Conservation (phyloP, 2,113 vertebrate species). For the Trinectes maculatus region DNA sequence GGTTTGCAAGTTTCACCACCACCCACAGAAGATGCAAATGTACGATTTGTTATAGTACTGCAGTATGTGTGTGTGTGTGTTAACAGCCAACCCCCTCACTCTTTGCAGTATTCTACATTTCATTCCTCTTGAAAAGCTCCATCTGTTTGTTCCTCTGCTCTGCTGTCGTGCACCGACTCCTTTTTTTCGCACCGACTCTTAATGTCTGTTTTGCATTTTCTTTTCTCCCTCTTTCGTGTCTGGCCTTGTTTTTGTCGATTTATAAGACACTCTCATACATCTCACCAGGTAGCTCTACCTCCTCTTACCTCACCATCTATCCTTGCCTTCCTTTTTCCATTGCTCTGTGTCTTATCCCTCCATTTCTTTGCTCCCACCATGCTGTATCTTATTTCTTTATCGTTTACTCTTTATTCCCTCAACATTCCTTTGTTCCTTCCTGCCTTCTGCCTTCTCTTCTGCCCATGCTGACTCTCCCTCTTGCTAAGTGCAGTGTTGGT, state of each 20-base stretch:
- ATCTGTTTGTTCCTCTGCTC: neutral
- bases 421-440: slow-evolving; percentile 2
- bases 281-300: neutral
- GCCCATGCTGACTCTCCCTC: slow-evolving; percentile 36
- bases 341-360: neutral
- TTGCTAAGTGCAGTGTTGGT: slow-evolving; percentile 38
- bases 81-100: neutral
- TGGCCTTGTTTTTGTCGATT: slow-evolving; percentile 1
- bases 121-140: slow-evolving; percentile 2
- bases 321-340: neutral
- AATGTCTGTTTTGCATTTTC: slow-evolving; percentile 1
- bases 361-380: neutral
- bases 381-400: neutral
- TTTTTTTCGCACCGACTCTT: neutral
- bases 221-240: neutral
- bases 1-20: neutral
- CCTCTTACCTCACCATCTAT: slow-evolving; percentile 1
- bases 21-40: neutral
- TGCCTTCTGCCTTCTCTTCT: slow-evolving; percentile 7
- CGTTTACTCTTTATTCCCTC: neutral
- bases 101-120: slow-evolving; percentile 32
- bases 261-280: slow-evolving; percentile 5
- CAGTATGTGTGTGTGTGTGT: neutral
- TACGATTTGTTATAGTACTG: neutral
- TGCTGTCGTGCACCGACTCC: slow-evolving; percentile 2